A percentile compares a stretch with the other conserved stretches of the same genome.
These are phyloP conservation scores for Hydractinia echinata DNA, from an alignment of 30 jellyfish, hydroid and myxozoan species.

Conservation along the genomic window DNA sequence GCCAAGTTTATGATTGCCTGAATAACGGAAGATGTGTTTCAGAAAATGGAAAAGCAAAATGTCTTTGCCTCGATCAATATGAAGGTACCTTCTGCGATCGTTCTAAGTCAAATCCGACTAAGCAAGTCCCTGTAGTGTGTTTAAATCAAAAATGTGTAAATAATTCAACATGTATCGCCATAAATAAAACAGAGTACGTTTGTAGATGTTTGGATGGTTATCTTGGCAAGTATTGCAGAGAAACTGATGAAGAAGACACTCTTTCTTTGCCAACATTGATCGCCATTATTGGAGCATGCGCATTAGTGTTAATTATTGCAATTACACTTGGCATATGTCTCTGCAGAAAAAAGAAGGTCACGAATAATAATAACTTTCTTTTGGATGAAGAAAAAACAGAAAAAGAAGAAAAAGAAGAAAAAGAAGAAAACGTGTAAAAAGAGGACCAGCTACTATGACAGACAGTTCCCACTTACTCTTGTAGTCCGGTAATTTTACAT, in stretches of 20 bases:
- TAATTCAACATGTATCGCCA: neutral
- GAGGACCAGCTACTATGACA: too few species aligned
- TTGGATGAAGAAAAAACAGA: too few species aligned
- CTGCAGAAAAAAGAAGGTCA: neutral
- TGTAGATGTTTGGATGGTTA: neutral
- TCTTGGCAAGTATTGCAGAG: neutral
- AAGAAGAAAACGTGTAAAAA: too few species aligned
- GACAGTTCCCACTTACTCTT: too few species aligned
- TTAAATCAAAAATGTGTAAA: neutral
- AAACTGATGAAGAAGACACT: neutral
- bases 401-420: too few species aligned
- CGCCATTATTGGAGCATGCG: neutral
- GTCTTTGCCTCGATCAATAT: neutral
- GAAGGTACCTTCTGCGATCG: constrained; percentile 4
- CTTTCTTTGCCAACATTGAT: neutral
- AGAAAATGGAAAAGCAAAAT: neutral
- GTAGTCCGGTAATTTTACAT: too few species aligned
- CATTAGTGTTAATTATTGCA: neutral
- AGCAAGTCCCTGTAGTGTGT: neutral
- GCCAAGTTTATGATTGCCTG: neutral
- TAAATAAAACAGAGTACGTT: neutral
- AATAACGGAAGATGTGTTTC: neutral
- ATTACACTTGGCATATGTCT: neutral
- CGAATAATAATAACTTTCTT: too few species aligned
- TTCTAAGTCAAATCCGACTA: neutral